Percentiles rank a stretch among this genome's conserved stretches.
These are phyloP conservation scores for Brachionus calyciflorus DNA, from an alignment of 1,140 invertebrate genomes.

Conservation along the genomic window DNA sequence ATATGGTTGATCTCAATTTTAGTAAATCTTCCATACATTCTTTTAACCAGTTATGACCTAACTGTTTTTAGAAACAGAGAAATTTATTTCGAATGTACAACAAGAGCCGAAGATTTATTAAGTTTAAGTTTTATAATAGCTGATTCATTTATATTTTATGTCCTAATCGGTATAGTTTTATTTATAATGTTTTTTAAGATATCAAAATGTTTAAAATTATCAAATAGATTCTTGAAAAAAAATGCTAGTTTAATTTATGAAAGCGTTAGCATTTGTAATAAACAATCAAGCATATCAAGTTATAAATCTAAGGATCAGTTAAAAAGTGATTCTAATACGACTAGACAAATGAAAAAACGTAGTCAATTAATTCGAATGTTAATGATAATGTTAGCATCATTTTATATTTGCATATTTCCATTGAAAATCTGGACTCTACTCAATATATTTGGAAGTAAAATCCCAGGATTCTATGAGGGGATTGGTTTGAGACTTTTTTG, in stretches of 20 bases:
- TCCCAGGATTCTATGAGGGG: constrained; percentile 12
- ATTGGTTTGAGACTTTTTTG: constrained; percentile 29
- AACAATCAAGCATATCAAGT: background rate
- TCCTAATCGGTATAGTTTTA: constrained; percentile 7
- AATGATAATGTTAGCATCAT: background rate
- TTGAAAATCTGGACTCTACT: constrained; percentile 44
- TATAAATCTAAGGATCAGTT: too few species aligned
- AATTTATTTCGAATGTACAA: background rate
- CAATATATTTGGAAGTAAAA: background rate
- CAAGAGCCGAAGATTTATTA: background rate
- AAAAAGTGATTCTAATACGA: background rate
- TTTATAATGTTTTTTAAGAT: constrained; percentile 23
- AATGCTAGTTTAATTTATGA: background rate
- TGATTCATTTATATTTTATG: constrained; percentile 37
- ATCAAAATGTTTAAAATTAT: background rate
- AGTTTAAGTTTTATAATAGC: constrained; percentile 1
- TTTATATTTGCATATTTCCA: constrained; percentile 40
- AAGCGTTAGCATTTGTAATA: background rate
- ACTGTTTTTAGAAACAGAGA: background rate
- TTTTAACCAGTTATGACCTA: background rate
- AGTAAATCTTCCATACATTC: constrained; percentile 13
- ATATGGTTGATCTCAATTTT: constrained; percentile 21
- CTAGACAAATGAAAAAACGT: constrained; percentile 24
- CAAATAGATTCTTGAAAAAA: background rate
- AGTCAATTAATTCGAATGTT: constrained; percentile 18